Conservation (phyloP, 2,113 vertebrate genomes). For the Tympanuchus pallidicinctus region DNA sequence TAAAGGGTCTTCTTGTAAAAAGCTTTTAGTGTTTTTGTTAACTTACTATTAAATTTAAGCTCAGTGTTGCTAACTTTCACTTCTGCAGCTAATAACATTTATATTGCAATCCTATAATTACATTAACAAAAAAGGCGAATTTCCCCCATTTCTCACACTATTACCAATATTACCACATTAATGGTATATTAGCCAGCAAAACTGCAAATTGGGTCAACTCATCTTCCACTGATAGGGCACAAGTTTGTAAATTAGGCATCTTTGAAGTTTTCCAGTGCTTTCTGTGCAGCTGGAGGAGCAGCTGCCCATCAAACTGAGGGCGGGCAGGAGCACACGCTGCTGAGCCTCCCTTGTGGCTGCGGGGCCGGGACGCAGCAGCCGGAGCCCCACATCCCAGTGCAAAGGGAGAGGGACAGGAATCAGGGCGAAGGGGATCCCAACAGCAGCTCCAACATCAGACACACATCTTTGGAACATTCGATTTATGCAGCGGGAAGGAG, state of each 20-base stretch:
- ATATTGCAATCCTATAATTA: conserved; percentile 53
- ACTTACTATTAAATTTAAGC: conserved; percentile 39
- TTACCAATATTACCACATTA: neutral
- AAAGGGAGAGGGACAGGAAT: neutral
- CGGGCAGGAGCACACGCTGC: neutral
- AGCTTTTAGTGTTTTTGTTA: conserved; percentile 27
- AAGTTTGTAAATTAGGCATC: conserved; percentile 11
- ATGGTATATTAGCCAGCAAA: conserved; percentile 37
- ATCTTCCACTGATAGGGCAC: conserved; percentile 48
- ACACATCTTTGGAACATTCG: conserved; percentile 33
- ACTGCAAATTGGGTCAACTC: conserved; percentile 40
- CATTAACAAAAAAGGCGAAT: conserved; percentile 51
- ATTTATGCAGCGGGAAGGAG: conserved; percentile 56
- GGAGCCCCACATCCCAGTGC: neutral
- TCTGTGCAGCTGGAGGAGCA: neutral
- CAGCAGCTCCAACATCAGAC: conserved; percentile 20
- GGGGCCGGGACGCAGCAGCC: rapidly evolving
- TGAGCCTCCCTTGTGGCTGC: rapidly evolving
- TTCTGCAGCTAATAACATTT: conserved; percentile 59
- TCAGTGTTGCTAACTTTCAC: conserved; percentile 27
- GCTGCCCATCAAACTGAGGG: rapidly evolving
- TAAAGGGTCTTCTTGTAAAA: neutral
- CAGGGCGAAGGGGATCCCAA: conserved; percentile 29
- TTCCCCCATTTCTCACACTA: conserved; percentile 24
- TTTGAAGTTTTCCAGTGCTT: neutral